Base-by-base conservation (phyloP, 2,113 vertebrate species). In the Corythoichthys haematopterus region DNA sequence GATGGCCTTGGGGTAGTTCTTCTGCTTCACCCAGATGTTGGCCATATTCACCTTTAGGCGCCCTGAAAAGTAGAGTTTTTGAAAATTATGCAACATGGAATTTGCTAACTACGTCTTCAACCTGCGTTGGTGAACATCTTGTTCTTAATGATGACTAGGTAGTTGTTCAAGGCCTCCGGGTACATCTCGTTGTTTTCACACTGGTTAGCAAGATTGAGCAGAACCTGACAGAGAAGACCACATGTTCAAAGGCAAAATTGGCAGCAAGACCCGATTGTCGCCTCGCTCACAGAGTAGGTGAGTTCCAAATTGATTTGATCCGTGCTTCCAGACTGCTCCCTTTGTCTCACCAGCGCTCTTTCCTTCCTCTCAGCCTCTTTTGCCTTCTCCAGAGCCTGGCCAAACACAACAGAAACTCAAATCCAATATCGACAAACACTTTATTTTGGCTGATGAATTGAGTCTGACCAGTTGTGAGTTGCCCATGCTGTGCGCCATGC, bases 1-100 rank as follows among this genome's bases (percentile, higher is more conserved):
- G 75, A 98, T 93, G 45, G 97, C 96, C 84, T 95, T 98, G 48
- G 93, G 93, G 85, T 96, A 99, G 88, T 96, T 99, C 74, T 92
- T 93, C 84, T 99, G 96, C 75, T 97, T 97, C 77, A 98, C 92
- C 78, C 95, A 97, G 79, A 98, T 98, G 85, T 99, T 99, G 86
- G 92, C 97, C 94, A 99, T 98, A 85, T 98, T 99, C 66, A 98
- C 94, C 82, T 97, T 99, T 68, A 99, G 78, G 16, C 92, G 90
- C 37, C 97, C 97, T 99, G 80, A 60, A 76, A 50, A 8, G 20
- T 10, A 33, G 8, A 20, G 20, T 62, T n/a, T 38, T 38, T 40
- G 59, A 61, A 15, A 53, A 53, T 28, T 53, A 7, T 20, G n/a
- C 2, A 53, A 28, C n/a, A 9, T 53, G 51, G 20, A 53, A 53